A percentile compares a stretch with the other conserved stretches of the same genome.
Evolutionary conservation across 1,140 invertebrate species (phyloP).

Genomic region (Acromyrmex charruanus): DNA sequence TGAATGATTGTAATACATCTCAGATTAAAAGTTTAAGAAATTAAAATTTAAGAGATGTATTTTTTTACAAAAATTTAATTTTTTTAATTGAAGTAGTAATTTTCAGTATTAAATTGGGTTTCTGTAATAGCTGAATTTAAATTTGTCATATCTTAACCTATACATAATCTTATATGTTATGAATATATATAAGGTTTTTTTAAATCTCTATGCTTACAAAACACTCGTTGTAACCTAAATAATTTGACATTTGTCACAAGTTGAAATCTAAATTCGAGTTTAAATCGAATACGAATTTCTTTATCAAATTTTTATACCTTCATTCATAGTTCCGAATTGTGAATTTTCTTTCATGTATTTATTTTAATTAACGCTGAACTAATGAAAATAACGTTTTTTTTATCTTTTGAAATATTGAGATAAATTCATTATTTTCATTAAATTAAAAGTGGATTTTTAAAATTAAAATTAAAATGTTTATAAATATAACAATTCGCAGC

Average conservation of each 20-base stretch:
- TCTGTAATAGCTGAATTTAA: neutral
- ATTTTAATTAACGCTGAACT: neutral
- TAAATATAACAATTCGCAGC: neutral
- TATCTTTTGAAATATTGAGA: neutral
- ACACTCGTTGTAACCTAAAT: neutral
- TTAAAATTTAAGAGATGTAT: neutral
- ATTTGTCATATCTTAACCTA: neutral
- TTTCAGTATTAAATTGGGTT: too few relatives aligned
- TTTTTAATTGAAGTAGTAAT: too few relatives aligned
- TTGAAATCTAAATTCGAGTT: neutral
- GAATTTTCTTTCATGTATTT: neutral
- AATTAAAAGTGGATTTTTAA: neutral
- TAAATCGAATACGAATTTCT: neutral
- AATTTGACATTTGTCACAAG: neutral
- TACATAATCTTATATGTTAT: neutral
- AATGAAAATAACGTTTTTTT: neutral
- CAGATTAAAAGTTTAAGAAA: neutral
- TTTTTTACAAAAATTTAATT: neutral
- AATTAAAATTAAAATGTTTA: conserved; percentile 1
- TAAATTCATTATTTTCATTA: neutral
- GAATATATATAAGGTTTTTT: neutral
- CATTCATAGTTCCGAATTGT: neutral
- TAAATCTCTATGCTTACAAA: neutral
- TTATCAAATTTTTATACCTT: neutral
- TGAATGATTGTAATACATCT: neutral